These are phyloP conservation scores for Hanleya hanleyi DNA, from an alignment of 2,888 invertebrate genomes.

Conservation along the genomic window DNA sequence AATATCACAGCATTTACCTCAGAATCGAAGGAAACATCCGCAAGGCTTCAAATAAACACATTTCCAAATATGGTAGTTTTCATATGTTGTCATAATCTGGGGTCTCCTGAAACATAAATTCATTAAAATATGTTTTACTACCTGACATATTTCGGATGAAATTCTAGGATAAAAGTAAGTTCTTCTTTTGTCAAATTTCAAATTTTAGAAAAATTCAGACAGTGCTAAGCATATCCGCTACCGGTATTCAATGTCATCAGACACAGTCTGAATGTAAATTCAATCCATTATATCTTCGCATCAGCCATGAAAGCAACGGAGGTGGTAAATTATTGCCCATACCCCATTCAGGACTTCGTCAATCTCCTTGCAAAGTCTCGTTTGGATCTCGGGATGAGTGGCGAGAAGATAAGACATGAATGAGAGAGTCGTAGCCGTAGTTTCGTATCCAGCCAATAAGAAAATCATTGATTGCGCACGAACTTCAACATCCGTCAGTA, in stretches of 20 bases:
- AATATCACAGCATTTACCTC: neutral
- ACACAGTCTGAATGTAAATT: too few species aligned
- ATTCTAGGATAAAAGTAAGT: too few species aligned
- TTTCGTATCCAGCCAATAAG: constrained; percentile 3
- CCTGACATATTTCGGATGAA: too few species aligned
- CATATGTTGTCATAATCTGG: neutral
- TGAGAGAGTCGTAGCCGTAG: neutral
- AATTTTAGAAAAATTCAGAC: too few species aligned
- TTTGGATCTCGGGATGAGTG: neutral
- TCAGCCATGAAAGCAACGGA: too few species aligned
- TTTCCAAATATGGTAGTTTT: neutral
- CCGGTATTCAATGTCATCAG: too few species aligned
- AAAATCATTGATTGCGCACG: neutral
- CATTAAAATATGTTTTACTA: too few species aligned
- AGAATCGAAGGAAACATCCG: neutral
- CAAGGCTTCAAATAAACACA: neutral
- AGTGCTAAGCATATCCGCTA: too few species aligned
- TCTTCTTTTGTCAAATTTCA: too few species aligned
- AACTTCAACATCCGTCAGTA: neutral
- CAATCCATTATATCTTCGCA: too few species aligned
- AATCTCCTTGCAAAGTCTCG: neutral
- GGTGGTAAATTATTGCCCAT: too few species aligned
- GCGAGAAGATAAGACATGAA: constrained; percentile 3
- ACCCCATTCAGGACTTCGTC: constrained; percentile 1
- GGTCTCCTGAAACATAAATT: neutral